These are phyloP conservation scores for Lepidurus couesii DNA, from an alignment of 1,140 invertebrate species.

Conservation along the genomic window DNA sequence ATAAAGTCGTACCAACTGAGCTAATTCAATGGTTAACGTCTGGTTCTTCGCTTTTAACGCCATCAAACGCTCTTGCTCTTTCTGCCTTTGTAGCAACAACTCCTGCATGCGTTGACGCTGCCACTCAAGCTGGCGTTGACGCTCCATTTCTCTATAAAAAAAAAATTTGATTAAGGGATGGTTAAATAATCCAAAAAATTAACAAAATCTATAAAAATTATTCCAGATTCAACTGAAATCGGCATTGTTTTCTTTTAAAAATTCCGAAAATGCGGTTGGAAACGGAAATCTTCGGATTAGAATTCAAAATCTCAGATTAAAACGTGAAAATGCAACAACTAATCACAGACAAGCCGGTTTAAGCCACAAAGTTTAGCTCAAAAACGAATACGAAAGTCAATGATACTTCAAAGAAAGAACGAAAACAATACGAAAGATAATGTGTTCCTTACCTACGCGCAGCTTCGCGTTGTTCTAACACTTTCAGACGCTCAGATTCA, in stretches of 20 bases:
- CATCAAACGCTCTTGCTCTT: conserved; percentile 80
- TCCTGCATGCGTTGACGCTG: conserved; percentile 86
- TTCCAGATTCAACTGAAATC: too few relatives aligned
- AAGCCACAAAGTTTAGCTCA: too few relatives aligned
- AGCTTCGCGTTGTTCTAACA: conserved; percentile 71
- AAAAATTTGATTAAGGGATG: conserved; percentile 29
- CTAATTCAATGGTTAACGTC: conserved; percentile 72
- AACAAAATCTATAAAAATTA: too few relatives aligned
- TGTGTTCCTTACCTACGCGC: conserved; percentile 55
- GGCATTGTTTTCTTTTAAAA: too few relatives aligned
- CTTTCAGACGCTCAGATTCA: conserved; percentile 63
- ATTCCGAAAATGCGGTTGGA: too few relatives aligned
- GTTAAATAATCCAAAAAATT: not conserved
- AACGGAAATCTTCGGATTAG: too few relatives aligned
- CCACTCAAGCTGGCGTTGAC: conserved; percentile 92
- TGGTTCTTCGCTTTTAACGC: conserved; percentile 86
- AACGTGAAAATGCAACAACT: too few relatives aligned
- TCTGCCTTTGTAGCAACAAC: conserved; percentile 72
- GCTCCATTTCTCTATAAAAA: conserved; percentile 74
- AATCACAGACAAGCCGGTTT: too few relatives aligned
- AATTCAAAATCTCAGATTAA: too few relatives aligned
- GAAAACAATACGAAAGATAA: too few relatives aligned
- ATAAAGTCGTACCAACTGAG: conserved; percentile 55
- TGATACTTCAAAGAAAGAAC: too few relatives aligned
- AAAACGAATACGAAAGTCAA: too few relatives aligned